Conservation (phyloP, 2,888 invertebrate genomes). For the Salticus scenicus region DNA sequence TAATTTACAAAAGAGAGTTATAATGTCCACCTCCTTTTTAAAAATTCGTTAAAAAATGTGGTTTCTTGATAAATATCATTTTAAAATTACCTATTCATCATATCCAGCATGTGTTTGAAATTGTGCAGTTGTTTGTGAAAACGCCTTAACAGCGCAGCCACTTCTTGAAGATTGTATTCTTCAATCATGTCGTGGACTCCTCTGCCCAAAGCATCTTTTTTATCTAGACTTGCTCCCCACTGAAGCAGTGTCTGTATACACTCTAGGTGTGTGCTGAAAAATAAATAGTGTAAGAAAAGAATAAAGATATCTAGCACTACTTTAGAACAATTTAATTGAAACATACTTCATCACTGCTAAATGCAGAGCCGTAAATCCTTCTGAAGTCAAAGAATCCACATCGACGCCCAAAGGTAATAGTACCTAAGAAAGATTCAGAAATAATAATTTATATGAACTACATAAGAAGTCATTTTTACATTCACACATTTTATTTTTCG, state of each 20-base stretch:
- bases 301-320: too few relatives aligned
- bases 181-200: conserved; percentile 70
- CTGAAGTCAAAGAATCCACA: conserved; percentile 64
- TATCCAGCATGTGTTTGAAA: conserved; percentile 54
- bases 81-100: conserved; percentile 54
- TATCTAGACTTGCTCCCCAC: conserved; percentile 69
- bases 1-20: too few relatives aligned
- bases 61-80: too few relatives aligned
- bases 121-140: conserved; percentile 67
- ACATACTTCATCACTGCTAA: conserved; percentile 70
- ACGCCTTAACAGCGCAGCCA: conserved; percentile 45
- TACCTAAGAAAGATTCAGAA: conserved; percentile 36
- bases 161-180: conserved; percentile 69
- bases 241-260: conserved; percentile 65
- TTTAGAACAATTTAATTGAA: background rate
- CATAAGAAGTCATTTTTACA: too few relatives aligned
- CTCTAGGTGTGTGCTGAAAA: conserved; percentile 55
- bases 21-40: too few relatives aligned
- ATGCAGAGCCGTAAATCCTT: conserved; percentile 71
- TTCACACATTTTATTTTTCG: too few relatives aligned
- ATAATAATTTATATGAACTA: too few relatives aligned
- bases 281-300: background rate
- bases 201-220: conserved; percentile 64
- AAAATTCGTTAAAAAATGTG: too few relatives aligned
- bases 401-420: conserved; percentile 69